These are phyloP conservation scores for Popillia japonica DNA, from an alignment of 1,140 invertebrate genomes.

Conservation along the genomic window DNA sequence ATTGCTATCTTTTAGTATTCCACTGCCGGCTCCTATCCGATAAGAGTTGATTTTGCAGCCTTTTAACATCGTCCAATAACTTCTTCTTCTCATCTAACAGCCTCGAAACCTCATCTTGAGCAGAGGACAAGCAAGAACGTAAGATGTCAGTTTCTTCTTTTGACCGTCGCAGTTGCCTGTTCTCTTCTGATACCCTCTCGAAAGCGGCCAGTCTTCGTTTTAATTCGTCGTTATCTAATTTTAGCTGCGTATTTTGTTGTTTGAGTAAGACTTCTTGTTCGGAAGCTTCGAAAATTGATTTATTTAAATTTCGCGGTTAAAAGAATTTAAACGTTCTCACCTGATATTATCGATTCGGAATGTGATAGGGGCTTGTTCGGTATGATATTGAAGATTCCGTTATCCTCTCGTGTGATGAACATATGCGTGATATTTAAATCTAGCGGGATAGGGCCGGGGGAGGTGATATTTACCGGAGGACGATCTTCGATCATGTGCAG, in stretches of 20 bases:
- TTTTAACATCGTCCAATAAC: conserved; percentile 72
- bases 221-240: conserved; percentile 72
- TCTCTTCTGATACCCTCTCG: conserved; percentile 71
- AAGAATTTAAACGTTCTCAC: conserved; percentile 1
- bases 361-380: conserved; percentile 56
- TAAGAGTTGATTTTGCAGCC: conserved; percentile 67
- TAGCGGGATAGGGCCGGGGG: conserved; percentile 81
- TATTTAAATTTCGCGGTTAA: neutral
- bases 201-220: conserved; percentile 66
- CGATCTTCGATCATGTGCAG: conserved; percentile 82
- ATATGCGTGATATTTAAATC: conserved; percentile 77
- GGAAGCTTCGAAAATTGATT: conserved; percentile 36
- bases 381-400: conserved; percentile 78
- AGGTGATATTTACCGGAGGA: conserved; percentile 81
- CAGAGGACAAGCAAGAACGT: conserved; percentile 67
- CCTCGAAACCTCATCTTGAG: conserved; percentile 75
- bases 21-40: conserved; percentile 60
- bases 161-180: conserved; percentile 65
- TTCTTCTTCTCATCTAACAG: conserved; percentile 77
- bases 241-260: conserved; percentile 61
- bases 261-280: conserved; percentile 23
- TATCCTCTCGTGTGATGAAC: conserved; percentile 70
- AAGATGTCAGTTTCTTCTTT: conserved; percentile 72
- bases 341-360: conserved; percentile 40
- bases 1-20: conserved; percentile 73